Evolutionary conservation across 2,797 vertebrate genomes (phyloP).

Genomic region (Dryobates pubescens): DNA sequence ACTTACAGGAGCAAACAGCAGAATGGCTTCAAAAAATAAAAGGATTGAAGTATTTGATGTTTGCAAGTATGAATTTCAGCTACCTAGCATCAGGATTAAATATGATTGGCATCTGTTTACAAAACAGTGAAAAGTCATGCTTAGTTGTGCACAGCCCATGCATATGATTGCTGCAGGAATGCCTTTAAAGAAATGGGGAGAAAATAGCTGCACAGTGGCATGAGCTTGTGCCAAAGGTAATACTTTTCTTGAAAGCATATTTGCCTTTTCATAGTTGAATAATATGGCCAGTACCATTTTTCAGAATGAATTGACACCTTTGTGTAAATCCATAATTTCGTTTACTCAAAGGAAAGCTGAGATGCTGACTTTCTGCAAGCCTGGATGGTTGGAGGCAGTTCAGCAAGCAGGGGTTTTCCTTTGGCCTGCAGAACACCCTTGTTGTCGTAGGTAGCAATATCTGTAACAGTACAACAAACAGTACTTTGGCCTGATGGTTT

Average conservation of each 20-base stretch:
- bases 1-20: not conserved
- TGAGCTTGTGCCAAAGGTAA: not conserved
- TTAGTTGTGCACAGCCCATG: not conserved
- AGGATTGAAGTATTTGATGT: not conserved
- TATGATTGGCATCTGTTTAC: not conserved
- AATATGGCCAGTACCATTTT: not conserved
- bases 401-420: not conserved
- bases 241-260: not conserved
- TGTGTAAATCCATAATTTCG: not conserved
- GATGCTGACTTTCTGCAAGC: not conserved
- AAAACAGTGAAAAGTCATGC: not conserved
- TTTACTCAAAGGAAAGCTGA: not conserved
- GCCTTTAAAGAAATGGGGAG: not conserved
- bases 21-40: conserved; percentile 28
- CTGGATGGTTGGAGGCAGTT: not conserved
- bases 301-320: not conserved
- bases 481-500: not conserved
- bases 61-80: conserved; percentile 6
- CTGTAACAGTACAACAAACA: not conserved
- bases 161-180: not conserved
- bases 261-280: not conserved
- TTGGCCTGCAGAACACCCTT: not conserved
- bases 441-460: not conserved
- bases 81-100: conserved; percentile 4
- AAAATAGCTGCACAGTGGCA: not conserved